Evolutionary conservation across 2,888 invertebrate species (phyloP).

Genomic region (Theristus sp.): DNA sequence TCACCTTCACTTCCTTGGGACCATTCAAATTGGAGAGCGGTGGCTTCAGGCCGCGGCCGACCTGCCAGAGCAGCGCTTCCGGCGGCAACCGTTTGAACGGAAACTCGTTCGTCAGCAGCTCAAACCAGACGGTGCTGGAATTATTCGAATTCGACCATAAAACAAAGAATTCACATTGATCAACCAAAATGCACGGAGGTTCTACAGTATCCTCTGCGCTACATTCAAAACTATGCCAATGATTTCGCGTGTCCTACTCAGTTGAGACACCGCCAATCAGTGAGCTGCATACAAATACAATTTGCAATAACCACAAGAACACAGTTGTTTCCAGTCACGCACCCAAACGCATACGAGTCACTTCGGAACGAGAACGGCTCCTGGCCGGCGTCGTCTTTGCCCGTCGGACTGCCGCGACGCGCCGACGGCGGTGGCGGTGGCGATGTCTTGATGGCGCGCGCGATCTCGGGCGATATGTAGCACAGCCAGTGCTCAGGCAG

Average conservation of each 20-base stretch:
- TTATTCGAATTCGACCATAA: neutral
- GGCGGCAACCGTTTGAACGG: slow-evolving; percentile 61
- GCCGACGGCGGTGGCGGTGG: no score
- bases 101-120: slow-evolving; percentile 82
- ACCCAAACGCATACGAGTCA: slow-evolving; percentile 75
- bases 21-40: slow-evolving; percentile 78
- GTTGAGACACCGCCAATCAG: no score
- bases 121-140: slow-evolving; percentile 87
- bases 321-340: no score
- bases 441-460: slow-evolving; percentile 46
- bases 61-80: slow-evolving; percentile 91
- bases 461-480: slow-evolving; percentile 85
- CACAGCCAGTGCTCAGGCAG: slow-evolving; percentile 96
- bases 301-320: no score
- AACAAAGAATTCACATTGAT: neutral
- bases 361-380: slow-evolving; percentile 78
- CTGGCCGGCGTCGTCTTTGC: slow-evolving; percentile 48
- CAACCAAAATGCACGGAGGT: no score
- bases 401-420: neutral
- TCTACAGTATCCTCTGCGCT: no score
- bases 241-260: no score
- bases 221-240: no score
- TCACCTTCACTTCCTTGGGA: slow-evolving; percentile 80
- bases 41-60: slow-evolving; percentile 86
- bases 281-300: no score